These are phyloP conservation scores for Arothron firmamentum DNA, from an alignment of 2,113 vertebrate species.

Conservation along the genomic window DNA sequence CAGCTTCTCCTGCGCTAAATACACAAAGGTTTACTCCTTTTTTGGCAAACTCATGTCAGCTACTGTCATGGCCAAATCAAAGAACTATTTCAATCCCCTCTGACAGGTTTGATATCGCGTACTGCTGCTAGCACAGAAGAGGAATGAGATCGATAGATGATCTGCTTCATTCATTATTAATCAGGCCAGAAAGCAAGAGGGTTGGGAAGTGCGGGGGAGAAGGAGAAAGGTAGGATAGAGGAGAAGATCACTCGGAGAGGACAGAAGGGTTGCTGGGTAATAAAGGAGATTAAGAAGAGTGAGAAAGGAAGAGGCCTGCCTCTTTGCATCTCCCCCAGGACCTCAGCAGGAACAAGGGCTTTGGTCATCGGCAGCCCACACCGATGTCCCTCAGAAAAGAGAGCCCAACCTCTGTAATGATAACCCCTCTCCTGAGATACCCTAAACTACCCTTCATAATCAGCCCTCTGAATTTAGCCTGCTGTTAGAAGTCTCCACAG, in stretches of 20 bases:
- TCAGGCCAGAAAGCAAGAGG: conserved; percentile 58
- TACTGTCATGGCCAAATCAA: conserved; percentile 23
- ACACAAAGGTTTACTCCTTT: conserved; percentile 16
- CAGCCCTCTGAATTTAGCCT: conserved; percentile 43
- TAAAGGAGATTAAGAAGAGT: conserved; percentile 45
- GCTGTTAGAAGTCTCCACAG: conserved; percentile 38
- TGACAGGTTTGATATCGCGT: conserved; percentile 71
- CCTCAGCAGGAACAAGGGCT: conserved; percentile 18
- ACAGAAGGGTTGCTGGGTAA: conserved; percentile 44
- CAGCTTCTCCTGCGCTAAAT: conserved; percentile 2
- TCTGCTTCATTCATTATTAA: conserved; percentile 76
- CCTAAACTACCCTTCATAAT: conserved; percentile 50
- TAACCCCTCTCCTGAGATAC: conserved; percentile 47
- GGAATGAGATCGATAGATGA: conserved; percentile 72
- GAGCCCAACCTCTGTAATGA: conserved; percentile 45
- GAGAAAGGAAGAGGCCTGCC: conserved; percentile 21
- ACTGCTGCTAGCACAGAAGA: conserved; percentile 68
- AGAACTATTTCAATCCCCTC: conserved; percentile 62
- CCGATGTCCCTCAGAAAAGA: conserved; percentile 24
- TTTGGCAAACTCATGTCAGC: conserved; percentile 30
- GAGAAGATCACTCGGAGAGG: conserved; percentile 47
- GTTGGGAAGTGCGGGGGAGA: conserved; percentile 52
- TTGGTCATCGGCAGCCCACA: conserved; percentile 24
- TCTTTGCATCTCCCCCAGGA: conserved; percentile 26
- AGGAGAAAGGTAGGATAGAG: conserved; percentile 47